phyloP scores from a whole-genome alignment of 1,140 invertebrate species.

The Patella vulgata region DNA sequence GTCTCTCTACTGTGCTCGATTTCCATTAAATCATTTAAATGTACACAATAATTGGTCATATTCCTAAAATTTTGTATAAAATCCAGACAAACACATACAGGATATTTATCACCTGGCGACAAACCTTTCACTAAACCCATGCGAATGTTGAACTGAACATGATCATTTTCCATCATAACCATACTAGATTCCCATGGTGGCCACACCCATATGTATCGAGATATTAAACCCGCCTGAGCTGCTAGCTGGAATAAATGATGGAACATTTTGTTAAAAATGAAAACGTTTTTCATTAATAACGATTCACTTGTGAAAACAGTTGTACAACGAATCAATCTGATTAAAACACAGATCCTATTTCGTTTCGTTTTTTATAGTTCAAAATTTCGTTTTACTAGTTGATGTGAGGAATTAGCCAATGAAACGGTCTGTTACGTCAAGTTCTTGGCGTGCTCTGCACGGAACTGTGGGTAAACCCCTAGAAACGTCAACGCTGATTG shows the following conservation, averaged over 20 bases:
- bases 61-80: constrained; percentile 16
- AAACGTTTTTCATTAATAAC: not conserved
- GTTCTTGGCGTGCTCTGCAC: no score
- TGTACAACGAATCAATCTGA: no score
- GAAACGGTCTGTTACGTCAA: no score
- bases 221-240: constrained; percentile 41
- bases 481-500: no score
- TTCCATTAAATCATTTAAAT: not conserved
- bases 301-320: no score
- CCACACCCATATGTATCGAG: constrained; percentile 52
- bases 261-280: not conserved
- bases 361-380: no score
- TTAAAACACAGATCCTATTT: no score
- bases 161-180: constrained; percentile 17
- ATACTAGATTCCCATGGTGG: constrained; percentile 46
- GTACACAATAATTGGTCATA: not conserved
- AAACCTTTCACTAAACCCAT: constrained; percentile 12
- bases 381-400: no score
- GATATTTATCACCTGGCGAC: constrained; percentile 3
- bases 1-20: no score
- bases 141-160: constrained; percentile 22
- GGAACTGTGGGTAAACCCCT: no score
- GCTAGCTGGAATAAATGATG: constrained; percentile 39
- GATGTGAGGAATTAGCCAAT: no score
- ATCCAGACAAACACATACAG: not conserved